These are phyloP conservation scores for Metalampra italica DNA, from an alignment of 2,888 invertebrate genomes.

Conservation along the genomic window DNA sequence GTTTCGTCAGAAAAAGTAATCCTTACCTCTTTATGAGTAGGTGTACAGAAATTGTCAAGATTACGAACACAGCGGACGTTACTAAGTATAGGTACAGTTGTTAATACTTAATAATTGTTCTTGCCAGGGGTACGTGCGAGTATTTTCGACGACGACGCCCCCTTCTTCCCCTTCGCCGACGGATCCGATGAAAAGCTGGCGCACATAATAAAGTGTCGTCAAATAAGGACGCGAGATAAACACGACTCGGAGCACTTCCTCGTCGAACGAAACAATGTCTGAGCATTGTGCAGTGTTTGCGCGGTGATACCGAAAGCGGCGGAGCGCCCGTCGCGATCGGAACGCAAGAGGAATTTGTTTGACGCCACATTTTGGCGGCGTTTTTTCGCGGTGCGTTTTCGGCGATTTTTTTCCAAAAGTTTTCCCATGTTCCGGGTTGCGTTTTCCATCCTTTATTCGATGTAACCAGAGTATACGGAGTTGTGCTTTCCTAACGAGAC, in stretches of 20 bases:
- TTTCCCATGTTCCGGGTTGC: not conserved
- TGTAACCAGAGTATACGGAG: not conserved
- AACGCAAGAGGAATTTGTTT: conserved; percentile 16
- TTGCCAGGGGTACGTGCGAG: not conserved
- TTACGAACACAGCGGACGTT: too few species aligned
- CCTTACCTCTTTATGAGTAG: too few species aligned
- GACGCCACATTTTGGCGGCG: not conserved
- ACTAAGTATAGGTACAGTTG: too few species aligned
- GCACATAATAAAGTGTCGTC: conserved; percentile 49
- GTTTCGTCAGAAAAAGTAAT: too few species aligned
- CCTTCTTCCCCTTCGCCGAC: not conserved
- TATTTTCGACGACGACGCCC: not conserved
- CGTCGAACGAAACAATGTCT: conserved; percentile 24
- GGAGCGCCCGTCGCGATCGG: conserved; percentile 14
- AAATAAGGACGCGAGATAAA: conserved; percentile 50
- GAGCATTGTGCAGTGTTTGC: conserved; percentile 38
- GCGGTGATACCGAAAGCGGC: conserved; percentile 39
- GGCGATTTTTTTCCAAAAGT: too few species aligned
- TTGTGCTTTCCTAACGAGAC: not conserved
- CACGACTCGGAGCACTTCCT: conserved; percentile 14
- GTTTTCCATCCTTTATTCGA: not conserved
- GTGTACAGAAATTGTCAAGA: too few species aligned
- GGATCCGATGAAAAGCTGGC: conserved; percentile 36
- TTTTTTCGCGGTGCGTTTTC: not conserved
- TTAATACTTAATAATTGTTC: too few species aligned